A percentile compares a stretch with the other conserved stretches of the same genome.
phyloP scores from a whole-genome alignment of 1,140 invertebrate species.

The Harpegnathos saltator region DNA sequence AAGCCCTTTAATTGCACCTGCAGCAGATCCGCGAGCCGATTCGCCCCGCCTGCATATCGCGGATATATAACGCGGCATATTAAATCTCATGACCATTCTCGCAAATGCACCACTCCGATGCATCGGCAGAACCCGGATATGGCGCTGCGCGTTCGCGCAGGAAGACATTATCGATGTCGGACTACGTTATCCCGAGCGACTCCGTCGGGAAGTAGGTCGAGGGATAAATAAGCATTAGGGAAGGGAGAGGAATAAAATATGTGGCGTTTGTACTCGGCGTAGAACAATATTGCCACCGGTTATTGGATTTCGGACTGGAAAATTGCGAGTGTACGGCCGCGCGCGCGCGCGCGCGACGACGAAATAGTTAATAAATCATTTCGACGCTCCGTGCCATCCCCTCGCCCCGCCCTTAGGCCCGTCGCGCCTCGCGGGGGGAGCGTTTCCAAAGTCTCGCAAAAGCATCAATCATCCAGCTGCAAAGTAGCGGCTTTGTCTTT shows the following conservation, averaged over 20 bases:
- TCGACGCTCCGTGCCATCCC: background rate
- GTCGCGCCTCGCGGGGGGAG: background rate
- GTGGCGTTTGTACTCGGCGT: constrained; percentile 40
- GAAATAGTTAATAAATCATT: constrained; percentile 68
- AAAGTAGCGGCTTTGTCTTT: constrained; percentile 13
- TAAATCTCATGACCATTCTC: constrained; percentile 64
- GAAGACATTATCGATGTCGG: constrained; percentile 66
- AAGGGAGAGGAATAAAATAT: constrained; percentile 63
- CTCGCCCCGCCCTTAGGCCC: too few relatives aligned
- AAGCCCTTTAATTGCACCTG: constrained; percentile 1
- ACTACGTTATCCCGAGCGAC: constrained; percentile 44
- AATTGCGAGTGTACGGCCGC: constrained; percentile 29
- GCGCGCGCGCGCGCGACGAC: background rate
- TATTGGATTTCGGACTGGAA: constrained; percentile 47
- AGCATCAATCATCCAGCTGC: constrained; percentile 22
- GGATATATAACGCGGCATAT: constrained; percentile 39
- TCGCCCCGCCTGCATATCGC: background rate
- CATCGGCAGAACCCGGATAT: background rate
- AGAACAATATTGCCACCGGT: constrained; percentile 38
- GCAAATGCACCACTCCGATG: background rate
- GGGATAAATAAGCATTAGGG: constrained; percentile 72
- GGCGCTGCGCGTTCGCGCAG: constrained; percentile 12
- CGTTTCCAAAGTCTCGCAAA: background rate
- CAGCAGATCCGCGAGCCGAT: background rate
- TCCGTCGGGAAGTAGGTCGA: constrained; percentile 61